phyloP scores from a whole-genome alignment of 1,140 invertebrate genomes.

The Dendrolimus kikuchii region DNA sequence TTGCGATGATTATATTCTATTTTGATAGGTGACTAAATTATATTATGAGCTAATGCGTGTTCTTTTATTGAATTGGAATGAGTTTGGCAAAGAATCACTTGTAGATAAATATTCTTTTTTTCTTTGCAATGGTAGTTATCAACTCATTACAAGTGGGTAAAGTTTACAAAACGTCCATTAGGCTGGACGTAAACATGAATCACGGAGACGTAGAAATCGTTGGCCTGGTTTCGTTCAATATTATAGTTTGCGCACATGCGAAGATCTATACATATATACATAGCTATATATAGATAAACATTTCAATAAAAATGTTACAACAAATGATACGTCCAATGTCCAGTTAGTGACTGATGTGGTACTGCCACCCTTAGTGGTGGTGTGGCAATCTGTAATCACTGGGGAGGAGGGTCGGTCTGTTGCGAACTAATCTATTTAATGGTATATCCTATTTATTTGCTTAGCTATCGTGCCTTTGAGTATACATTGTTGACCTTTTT shows the following conservation, averaged over 20 bases:
- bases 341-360: slow-evolving; percentile 27
- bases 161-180: background rate
- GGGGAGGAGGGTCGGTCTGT: background rate
- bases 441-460: background rate
- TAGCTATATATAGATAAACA: slow-evolving; percentile 5
- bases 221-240: slow-evolving; percentile 33
- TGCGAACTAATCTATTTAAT: slow-evolving; percentile 3
- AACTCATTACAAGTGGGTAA: too few relatives aligned
- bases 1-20: slow-evolving; percentile 12
- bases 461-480: too few relatives aligned
- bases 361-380: slow-evolving; percentile 9
- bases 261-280: slow-evolving; percentile 25
- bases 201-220: slow-evolving; percentile 14
- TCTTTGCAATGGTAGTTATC: too few relatives aligned
- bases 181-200: slow-evolving; percentile 8
- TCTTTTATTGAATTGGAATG: too few relatives aligned
- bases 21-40: slow-evolving; percentile 18
- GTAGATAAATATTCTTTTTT: too few relatives aligned
- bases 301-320: slow-evolving; percentile 7
- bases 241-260: slow-evolving; percentile 12
- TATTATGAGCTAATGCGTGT: too few relatives aligned
- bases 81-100: too few relatives aligned
- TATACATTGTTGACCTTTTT: too few relatives aligned
- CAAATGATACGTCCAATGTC: slow-evolving; percentile 18
- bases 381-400: slow-evolving; percentile 6